Percentiles rank a stretch among this genome's conserved stretches.
Conservation (phyloP, 1,140 invertebrate species). For the Apocrypta bakeri region DNA sequence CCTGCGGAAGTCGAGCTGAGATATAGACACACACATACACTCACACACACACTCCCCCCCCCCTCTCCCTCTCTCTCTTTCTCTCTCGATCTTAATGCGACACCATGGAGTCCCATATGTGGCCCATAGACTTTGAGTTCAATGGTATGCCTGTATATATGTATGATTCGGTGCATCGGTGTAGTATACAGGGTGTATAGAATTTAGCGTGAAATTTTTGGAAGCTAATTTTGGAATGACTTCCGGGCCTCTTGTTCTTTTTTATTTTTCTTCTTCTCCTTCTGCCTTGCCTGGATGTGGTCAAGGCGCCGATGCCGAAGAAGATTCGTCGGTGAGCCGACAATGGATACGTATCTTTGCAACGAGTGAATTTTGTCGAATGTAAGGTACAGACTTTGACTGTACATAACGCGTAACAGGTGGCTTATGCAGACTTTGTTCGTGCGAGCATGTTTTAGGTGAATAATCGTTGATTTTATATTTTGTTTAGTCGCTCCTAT, state of each 20-base stretch:
- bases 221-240: constrained; percentile 11
- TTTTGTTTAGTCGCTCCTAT: not conserved
- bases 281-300: constrained; percentile 25
- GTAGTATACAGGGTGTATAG: no score
- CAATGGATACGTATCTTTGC: not conserved
- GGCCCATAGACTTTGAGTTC: not conserved
- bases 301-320: not conserved
- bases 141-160: no score
- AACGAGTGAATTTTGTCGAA: not conserved
- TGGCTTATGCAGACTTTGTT: not conserved
- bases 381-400: not conserved
- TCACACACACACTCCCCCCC: not conserved
- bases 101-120: constrained; percentile 16
- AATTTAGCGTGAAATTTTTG: constrained; percentile 6
- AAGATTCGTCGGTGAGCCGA: constrained; percentile 21
- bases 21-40: not conserved
- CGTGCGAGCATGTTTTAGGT: not conserved
- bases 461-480: not conserved
- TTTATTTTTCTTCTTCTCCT: not conserved
- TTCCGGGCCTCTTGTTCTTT: constrained; percentile 2
- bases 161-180: no score
- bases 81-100: no score
- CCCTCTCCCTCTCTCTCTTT: no score
- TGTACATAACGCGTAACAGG: not conserved
- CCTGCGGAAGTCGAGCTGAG: constrained; percentile 36